Evolutionary conservation across 2,113 vertebrate genomes (phyloP).

Genomic region (Odontophorus gujanensis): DNA sequence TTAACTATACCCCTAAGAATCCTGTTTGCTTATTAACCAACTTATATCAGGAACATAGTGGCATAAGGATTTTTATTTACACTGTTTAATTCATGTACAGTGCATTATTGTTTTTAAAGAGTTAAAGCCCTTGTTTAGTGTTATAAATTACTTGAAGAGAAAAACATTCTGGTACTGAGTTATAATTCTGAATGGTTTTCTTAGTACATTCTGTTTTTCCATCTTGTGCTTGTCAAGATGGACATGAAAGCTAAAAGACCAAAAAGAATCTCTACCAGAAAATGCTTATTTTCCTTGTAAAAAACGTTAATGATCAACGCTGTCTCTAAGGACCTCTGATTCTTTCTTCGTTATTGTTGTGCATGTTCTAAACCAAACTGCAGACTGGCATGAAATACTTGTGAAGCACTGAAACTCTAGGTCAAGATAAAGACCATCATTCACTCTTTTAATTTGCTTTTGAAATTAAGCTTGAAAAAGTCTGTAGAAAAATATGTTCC

Average conservation of each 20-base stretch:
- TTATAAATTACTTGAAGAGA: not conserved
- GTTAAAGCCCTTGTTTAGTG: not conserved
- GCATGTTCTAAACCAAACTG: not conserved
- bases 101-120: not conserved
- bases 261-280: not conserved
- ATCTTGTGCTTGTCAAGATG: not conserved
- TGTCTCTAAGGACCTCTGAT: not conserved
- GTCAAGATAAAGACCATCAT: not conserved
- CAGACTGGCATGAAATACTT: not conserved
- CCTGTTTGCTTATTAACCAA: not conserved
- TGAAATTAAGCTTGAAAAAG: slow-evolving; percentile 14
- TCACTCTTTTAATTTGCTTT: slow-evolving; percentile 40
- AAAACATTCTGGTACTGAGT: not conserved
- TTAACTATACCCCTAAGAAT: not conserved
- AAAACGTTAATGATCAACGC: not conserved
- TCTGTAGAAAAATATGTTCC: not conserved
- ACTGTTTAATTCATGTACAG: not conserved
- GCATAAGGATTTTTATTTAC: not conserved
- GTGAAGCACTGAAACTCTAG: not conserved
- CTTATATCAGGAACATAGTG: not conserved
- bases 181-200: not conserved
- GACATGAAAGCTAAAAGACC: slow-evolving; percentile 1
- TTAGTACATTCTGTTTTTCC: not conserved
- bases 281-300: slow-evolving; percentile 1
- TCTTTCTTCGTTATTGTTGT: not conserved